Conservation (phyloP, 2,888 invertebrate genomes). For the Drosophila mimetica region DNA sequence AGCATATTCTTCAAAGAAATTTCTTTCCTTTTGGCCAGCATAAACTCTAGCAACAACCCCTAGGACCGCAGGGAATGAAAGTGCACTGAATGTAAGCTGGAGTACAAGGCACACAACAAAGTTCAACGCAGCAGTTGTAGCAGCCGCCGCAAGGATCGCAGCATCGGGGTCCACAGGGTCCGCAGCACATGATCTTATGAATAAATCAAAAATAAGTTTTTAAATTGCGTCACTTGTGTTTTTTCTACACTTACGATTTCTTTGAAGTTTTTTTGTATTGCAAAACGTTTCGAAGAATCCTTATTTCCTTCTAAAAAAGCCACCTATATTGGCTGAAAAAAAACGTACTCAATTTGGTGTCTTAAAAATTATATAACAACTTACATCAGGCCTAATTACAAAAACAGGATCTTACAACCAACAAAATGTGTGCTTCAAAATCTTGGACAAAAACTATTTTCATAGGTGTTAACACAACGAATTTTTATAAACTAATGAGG, state of each 20-base stretch:
- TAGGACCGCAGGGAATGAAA: slow-evolving; percentile 14
- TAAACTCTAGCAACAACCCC: slow-evolving; percentile 15
- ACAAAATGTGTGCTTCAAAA: slow-evolving; percentile 54
- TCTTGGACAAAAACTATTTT: slow-evolving; percentile 19
- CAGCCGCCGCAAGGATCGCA: slow-evolving; percentile 47
- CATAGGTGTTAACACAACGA: slow-evolving; percentile 34
- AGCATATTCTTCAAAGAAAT: too few species aligned
- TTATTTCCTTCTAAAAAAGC: not conserved
- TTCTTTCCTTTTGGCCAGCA: too few species aligned
- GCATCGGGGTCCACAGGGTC: slow-evolving; percentile 59
- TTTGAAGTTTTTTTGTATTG: not conserved
- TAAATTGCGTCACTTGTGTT: too few species aligned
- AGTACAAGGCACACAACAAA: slow-evolving; percentile 60
- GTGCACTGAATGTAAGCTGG: slow-evolving; percentile 65
- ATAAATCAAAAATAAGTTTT: not conserved
- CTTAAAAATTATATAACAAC: not conserved
- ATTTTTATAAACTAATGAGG: slow-evolving; percentile 4
- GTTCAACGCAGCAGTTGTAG: slow-evolving; percentile 58
- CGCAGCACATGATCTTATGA: slow-evolving; percentile 61
- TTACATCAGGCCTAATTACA: slow-evolving; percentile 3
- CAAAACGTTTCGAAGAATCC: not conserved
- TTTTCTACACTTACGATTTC: slow-evolving; percentile 1
- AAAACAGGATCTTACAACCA: slow-evolving; percentile 24
- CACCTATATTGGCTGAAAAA: not conserved
- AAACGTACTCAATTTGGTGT: not conserved